These are phyloP conservation scores for Dryocosmus kuriphilus DNA, from an alignment of 2,888 invertebrate species.

Conservation along the genomic window DNA sequence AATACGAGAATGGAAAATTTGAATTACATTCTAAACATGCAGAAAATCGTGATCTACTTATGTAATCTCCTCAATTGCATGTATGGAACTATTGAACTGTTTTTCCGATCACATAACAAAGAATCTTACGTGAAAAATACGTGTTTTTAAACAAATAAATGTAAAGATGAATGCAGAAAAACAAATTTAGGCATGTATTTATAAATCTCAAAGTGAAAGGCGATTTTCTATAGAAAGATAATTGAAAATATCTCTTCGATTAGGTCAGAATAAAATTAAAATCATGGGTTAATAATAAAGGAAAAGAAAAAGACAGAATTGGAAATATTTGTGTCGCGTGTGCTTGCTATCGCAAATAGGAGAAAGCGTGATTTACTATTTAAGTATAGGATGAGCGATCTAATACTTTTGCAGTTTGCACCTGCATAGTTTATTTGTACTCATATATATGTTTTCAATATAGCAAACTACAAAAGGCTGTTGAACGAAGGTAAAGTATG, in stretches of 20 bases:
- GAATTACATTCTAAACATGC: constrained; percentile 9
- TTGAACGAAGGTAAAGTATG: constrained; percentile 2
- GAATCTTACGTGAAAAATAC: neutral
- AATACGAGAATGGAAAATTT: constrained; percentile 9
- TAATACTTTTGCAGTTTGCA: constrained; percentile 15
- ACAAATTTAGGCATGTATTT: too few species aligned
- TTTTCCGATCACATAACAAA: constrained; percentile 23
- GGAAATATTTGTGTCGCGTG: neutral
- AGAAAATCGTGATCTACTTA: constrained; percentile 24
- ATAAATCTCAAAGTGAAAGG: too few species aligned
- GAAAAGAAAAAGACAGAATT: neutral
- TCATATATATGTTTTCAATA: neutral
- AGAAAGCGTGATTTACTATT: constrained; percentile 19
- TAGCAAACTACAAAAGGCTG: neutral
- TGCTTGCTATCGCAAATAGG: neutral
- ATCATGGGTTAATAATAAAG: neutral
- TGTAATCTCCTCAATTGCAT: constrained; percentile 1
- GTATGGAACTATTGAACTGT: constrained; percentile 11
- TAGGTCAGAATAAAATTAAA: neutral
- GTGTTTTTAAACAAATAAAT: neutral
- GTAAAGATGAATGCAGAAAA: neutral
- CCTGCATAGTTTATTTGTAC: neutral
- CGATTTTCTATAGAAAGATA: too few species aligned
- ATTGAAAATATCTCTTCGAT: neutral
- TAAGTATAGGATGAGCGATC: constrained; percentile 14